These are phyloP conservation scores for Acipenser transmontanus DNA, from an alignment of 2,797 vertebrate species.

Conservation along the genomic window DNA sequence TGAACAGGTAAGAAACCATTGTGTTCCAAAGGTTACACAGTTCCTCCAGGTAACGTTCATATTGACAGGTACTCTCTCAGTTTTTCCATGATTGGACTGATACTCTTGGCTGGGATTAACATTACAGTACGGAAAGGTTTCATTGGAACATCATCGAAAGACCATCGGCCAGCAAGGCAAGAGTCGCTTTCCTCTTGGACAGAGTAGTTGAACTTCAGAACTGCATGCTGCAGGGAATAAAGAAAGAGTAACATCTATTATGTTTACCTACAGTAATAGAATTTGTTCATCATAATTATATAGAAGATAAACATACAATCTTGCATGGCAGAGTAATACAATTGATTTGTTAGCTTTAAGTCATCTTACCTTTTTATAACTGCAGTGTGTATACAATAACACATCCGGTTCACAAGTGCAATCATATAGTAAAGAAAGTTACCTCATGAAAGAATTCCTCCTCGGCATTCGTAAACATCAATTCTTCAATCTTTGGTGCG, in stretches of 20 bases:
- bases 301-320: too few relatives aligned
- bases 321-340: too few relatives aligned
- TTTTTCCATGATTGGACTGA: slow-evolving; percentile 75
- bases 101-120: slow-evolving; percentile 73
- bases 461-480: slow-evolving; percentile 87
- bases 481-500: slow-evolving; percentile 52
- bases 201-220: slow-evolving; percentile 82
- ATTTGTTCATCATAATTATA: too few relatives aligned
- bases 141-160: slow-evolving; percentile 86
- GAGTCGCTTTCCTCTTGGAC: slow-evolving; percentile 86
- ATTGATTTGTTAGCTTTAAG: too few relatives aligned
- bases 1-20: too few relatives aligned
- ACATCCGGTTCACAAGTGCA: too few relatives aligned
- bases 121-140: slow-evolving; percentile 87
- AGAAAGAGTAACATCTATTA: too few relatives aligned
- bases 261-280: too few relatives aligned
- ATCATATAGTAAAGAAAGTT: neutral
- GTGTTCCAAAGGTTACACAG: too few relatives aligned
- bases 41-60: slow-evolving; percentile 35
- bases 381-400: too few relatives aligned
- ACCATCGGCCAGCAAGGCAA: slow-evolving; percentile 83
- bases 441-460: slow-evolving; percentile 97
- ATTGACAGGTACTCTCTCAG: slow-evolving; percentile 79
- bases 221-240: slow-evolving; percentile 62
- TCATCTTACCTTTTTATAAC: too few relatives aligned